Conservation (phyloP, 2,888 invertebrate species). For the Apocheima hispidaria region DNA sequence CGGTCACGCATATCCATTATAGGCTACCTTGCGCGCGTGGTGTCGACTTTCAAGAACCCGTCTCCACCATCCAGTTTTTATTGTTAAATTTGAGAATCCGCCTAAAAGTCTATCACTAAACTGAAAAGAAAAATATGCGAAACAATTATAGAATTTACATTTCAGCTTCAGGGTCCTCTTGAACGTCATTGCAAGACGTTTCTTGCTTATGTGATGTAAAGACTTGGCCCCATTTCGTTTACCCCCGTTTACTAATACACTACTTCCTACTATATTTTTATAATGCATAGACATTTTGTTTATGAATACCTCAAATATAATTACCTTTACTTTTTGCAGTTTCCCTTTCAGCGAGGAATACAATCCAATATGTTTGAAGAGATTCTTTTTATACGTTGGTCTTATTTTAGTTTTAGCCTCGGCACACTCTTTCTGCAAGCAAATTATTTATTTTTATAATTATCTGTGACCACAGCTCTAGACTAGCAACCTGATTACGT, state of each 20-base stretch:
- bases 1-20: neutral
- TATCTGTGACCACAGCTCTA: too few relatives aligned
- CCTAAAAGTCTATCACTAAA: neutral
- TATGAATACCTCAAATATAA: neutral
- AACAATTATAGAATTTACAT: neutral
- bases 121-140: neutral
- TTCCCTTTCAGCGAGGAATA: slow-evolving; percentile 98
- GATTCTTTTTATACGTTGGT: slow-evolving; percentile 94
- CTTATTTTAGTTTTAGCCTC: slow-evolving; percentile 91
- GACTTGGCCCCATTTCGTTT: too few relatives aligned
- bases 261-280: too few relatives aligned
- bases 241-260: too few relatives aligned
- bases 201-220: too few relatives aligned
- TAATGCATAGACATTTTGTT: too few relatives aligned
- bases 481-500: too few relatives aligned
- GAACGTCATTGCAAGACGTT: too few relatives aligned
- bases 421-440: slow-evolving; percentile 93
- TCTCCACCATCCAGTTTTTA: neutral
- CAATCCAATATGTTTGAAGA: slow-evolving; percentile 98
- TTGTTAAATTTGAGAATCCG: neutral
- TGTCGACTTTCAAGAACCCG: neutral
- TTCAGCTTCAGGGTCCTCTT: too few relatives aligned
- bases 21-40: neutral
- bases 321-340: slow-evolving; percentile 96
- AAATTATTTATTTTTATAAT: neutral